Evolutionary conservation across 2,888 invertebrate species (phyloP), one percentile per base, ranked within the genome.

Genomic region (Erebia aethiops): DNA sequence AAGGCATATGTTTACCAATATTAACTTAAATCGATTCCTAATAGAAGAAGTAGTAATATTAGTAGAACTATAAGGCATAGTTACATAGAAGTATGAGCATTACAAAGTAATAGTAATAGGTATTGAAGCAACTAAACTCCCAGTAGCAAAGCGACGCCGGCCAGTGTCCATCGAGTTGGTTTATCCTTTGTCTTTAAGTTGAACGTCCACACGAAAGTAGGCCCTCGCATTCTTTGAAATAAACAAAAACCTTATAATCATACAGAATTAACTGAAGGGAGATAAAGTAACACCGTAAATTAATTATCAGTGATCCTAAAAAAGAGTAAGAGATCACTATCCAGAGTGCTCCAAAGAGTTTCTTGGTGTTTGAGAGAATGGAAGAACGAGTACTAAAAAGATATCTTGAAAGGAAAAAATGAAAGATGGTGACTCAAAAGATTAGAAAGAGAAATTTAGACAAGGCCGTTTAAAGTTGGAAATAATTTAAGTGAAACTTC

Each of bases 201-300:
- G 86, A 99, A 99, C 0, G 98, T 98, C 98, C 98, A 99, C 13
- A 99, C 98, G 83, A 96, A 99, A 0, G 98, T 99, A 0, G 97
- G 97, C 0, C 98, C 99, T 68, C 99, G 95, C 85, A 95, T 95
- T 77, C 96, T 95, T 83, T 4, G 10, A 70, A 49, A 60, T 16
- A 51, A 41, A 41, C 7, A 18, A 16, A 18, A 21, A 14, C 11
- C 4, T 10, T 57, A 10, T 11, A 56, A 54, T 18, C 18, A 9
- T 52, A 16, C 16, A 16, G 16, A 9, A n/a, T 52, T 11, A 49
- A 7, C 14, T 51, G 10, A 54, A 18, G 3, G 1, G 7, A 54
- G 10, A n/a, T 46, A 7, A n/a, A 51, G n/a, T 14, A 51, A 43
- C 43, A 11, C 1, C 0, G 11, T 43, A 11, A 43, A 43, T 43